Percentiles rank a stretch among this genome's conserved stretches.
Conservation (phyloP, 2,888 invertebrate genomes). For the Brenthis ino region DNA sequence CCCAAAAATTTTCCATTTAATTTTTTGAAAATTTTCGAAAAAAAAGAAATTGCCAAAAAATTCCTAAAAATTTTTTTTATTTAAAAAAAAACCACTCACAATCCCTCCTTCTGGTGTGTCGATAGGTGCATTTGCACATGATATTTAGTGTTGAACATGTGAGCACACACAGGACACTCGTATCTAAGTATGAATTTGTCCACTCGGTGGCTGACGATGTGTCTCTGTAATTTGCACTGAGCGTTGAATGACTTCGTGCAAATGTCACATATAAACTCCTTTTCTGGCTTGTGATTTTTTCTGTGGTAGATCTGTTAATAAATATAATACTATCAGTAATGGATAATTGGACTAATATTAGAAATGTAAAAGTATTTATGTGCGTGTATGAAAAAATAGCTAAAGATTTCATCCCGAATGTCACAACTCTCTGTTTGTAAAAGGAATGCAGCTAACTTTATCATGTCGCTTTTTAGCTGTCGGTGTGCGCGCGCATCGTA, state of each 20-base stretch:
- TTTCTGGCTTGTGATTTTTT: conserved; percentile 58
- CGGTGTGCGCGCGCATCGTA: too few species aligned
- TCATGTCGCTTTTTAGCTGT: too few species aligned
- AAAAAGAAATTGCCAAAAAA: too few species aligned
- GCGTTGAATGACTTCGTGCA: conserved; percentile 67
- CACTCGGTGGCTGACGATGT: conserved; percentile 55
- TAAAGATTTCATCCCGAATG: too few species aligned
- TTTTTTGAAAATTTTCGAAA: too few species aligned
- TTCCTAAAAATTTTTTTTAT: neutral
- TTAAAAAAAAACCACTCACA: conserved; percentile 47
- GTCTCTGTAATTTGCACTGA: conserved; percentile 63
- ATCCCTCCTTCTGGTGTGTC: conserved; percentile 69
- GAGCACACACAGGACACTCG: conserved; percentile 77
- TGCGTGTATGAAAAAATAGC: too few species aligned
- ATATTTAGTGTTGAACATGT: conserved; percentile 74
- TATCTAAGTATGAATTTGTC: conserved; percentile 60
- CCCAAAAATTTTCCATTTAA: too few species aligned
- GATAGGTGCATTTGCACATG: conserved; percentile 69
- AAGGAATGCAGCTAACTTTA: too few species aligned
- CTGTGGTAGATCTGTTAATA: conserved; percentile 63
- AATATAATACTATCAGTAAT: neutral
- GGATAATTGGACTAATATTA: neutral
- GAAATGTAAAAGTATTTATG: too few species aligned
- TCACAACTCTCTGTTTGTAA: too few species aligned
- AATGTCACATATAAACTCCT: conserved; percentile 60